A percentile compares a stretch with the other conserved stretches of the same genome.
These are phyloP conservation scores for Tichodroma muraria DNA, from an alignment of 2,113 vertebrate species.

Conservation along the genomic window DNA sequence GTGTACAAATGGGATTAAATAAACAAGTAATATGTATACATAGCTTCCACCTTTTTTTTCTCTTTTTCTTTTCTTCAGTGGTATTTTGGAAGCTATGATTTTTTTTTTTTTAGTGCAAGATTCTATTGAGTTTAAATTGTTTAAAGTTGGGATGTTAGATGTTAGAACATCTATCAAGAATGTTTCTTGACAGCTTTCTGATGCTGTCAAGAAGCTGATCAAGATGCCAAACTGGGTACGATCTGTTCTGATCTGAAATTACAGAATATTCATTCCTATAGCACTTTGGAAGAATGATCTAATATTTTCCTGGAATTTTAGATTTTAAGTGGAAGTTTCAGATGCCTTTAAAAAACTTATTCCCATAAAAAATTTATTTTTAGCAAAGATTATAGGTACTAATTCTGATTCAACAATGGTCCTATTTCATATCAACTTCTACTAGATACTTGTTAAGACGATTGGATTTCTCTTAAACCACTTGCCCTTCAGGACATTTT, in stretches of 20 bases:
- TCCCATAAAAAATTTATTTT: not conserved
- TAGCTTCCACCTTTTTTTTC: not conserved
- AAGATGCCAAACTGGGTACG: not conserved
- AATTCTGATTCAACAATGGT: not conserved
- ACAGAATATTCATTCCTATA: not conserved
- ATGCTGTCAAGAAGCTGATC: not conserved
- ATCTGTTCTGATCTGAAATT: not conserved
- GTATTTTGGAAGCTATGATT: not conserved
- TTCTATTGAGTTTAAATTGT: not conserved
- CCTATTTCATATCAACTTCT: not conserved
- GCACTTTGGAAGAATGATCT: not conserved
- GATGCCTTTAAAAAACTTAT: not conserved
- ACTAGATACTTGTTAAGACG: too few species aligned
- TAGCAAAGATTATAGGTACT: not conserved
- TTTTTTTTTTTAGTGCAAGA: not conserved
- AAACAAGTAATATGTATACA: not conserved
- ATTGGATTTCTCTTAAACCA: not conserved
- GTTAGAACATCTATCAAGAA: too few species aligned
- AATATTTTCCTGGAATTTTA: not conserved
- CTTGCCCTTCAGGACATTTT: not conserved
- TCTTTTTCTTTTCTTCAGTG: not conserved
- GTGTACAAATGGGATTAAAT: not conserved
- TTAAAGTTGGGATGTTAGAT: not conserved
- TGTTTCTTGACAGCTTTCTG: not conserved
- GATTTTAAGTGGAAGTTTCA: not conserved